Percentiles rank a stretch among this genome's conserved stretches.
Conservation (phyloP, 2,797 vertebrate genomes). For the Peromyscus attwateri region DNA sequence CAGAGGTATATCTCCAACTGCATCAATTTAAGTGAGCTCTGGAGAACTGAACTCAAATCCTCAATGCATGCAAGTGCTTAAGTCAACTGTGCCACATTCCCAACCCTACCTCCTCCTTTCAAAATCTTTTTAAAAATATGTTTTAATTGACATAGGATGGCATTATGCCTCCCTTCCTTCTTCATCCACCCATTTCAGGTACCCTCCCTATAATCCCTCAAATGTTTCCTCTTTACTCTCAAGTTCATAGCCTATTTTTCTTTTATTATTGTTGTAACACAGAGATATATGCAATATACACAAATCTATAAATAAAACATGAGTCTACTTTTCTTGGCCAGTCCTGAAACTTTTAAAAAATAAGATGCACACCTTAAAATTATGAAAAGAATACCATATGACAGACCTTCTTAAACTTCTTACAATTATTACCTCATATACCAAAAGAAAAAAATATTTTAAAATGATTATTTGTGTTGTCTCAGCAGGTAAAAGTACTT, state of each 20-base stretch:
- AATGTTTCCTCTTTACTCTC: neutral
- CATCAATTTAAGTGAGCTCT: neutral
- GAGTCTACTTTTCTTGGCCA: neutral
- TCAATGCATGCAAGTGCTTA: neutral
- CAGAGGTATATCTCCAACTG: too few relatives aligned
- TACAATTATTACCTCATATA: neutral
- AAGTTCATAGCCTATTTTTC: neutral
- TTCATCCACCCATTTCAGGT: neutral
- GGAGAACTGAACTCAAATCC: neutral
- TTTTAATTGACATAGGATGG: neutral
- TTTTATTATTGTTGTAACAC: neutral
- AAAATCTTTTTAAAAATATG: neutral
- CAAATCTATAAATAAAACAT: neutral
- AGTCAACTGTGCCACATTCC: neutral
- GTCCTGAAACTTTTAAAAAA: neutral
- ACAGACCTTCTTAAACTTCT: neutral
- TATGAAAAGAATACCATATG: neutral
- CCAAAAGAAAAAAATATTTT: neutral
- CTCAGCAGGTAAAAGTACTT: neutral
- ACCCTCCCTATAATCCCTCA: neutral
- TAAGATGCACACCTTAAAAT: neutral
- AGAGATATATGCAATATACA: neutral
- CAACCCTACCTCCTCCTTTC: fast-evolving
- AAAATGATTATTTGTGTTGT: neutral
- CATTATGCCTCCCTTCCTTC: too few relatives aligned